Evolutionary conservation across 2,888 invertebrate genomes (phyloP).

Genomic region (Notocelia uddmanniana): DNA sequence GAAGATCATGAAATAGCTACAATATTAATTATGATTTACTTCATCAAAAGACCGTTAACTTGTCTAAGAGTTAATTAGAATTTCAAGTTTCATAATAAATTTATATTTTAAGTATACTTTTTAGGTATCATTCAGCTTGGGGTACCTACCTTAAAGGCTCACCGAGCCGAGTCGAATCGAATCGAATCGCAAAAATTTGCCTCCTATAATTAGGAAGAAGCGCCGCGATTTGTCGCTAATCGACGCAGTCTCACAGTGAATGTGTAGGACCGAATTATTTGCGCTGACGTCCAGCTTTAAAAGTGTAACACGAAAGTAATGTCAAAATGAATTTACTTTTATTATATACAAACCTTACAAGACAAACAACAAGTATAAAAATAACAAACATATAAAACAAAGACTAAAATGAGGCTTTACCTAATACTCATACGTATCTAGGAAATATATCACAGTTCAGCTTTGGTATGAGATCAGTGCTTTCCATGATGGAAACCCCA

Average conservation of each 20-base stretch:
- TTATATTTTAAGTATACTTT: background rate
- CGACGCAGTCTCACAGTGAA: too few species aligned
- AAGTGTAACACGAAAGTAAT: background rate
- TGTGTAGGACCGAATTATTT: too few species aligned
- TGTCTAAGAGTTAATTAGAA: constrained; percentile 1
- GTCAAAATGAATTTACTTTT: constrained; percentile 17
- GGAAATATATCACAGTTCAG: constrained; percentile 72
- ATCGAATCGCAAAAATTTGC: too few species aligned
- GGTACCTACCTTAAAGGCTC: background rate
- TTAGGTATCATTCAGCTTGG: background rate
- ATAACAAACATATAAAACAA: constrained; percentile 20
- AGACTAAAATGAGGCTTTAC: constrained; percentile 26
- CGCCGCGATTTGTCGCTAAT: too few species aligned
- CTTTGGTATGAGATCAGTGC: constrained; percentile 67
- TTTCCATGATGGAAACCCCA: constrained; percentile 82
- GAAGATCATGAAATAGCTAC: constrained; percentile 24
- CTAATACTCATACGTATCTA: constrained; percentile 37
- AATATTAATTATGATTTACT: constrained; percentile 37
- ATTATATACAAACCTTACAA: constrained; percentile 39
- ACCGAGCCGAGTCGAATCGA: too few species aligned
- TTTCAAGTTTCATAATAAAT: background rate
- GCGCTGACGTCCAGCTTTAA: too few species aligned
- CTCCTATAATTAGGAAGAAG: too few species aligned
- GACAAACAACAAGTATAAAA: constrained; percentile 21
- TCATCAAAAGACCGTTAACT: constrained; percentile 14